phyloP scores from a whole-genome alignment of 2,888 invertebrate genomes.

The Torymus aiolomorphi region DNA sequence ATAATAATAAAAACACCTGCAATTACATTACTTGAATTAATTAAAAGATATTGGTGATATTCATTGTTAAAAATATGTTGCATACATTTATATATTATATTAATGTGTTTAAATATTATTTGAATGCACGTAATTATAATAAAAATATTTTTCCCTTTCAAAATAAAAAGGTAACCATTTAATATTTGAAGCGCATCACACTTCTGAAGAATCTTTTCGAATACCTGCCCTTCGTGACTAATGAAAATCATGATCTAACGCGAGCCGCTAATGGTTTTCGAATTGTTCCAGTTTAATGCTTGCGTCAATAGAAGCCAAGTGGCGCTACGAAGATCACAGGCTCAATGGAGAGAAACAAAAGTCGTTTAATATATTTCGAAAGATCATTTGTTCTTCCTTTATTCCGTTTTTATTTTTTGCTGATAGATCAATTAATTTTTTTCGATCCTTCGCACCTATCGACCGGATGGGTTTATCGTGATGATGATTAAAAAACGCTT shows the following conservation, averaged over 20 bases:
- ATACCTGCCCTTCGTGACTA: constrained; percentile 29
- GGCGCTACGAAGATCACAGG: constrained; percentile 14
- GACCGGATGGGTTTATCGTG: not conserved
- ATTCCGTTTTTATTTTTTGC: constrained; percentile 6
- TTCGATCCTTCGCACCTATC: constrained; percentile 27
- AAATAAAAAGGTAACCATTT: not conserved
- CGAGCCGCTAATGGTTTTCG: constrained; percentile 47
- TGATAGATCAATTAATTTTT: constrained; percentile 45
- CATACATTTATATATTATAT: no score
- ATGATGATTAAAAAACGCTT: constrained; percentile 27
- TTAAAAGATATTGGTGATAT: no score
- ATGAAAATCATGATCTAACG: constrained; percentile 36
- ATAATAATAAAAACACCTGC: no score
- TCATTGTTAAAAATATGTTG: no score
- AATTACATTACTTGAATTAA: no score
- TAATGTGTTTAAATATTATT: no score
- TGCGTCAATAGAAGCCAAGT: constrained; percentile 9
- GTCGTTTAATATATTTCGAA: constrained; percentile 15
- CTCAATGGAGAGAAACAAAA: constrained; percentile 30
- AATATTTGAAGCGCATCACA: no score
- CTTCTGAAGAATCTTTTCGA: not conserved
- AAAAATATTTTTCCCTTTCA: no score
- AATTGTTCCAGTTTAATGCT: constrained; percentile 44
- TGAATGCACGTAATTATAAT: no score
- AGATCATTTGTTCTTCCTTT: constrained; percentile 25